phyloP scores from a whole-genome alignment of 2,888 invertebrate genomes.

The Drosophila prostipennis region DNA sequence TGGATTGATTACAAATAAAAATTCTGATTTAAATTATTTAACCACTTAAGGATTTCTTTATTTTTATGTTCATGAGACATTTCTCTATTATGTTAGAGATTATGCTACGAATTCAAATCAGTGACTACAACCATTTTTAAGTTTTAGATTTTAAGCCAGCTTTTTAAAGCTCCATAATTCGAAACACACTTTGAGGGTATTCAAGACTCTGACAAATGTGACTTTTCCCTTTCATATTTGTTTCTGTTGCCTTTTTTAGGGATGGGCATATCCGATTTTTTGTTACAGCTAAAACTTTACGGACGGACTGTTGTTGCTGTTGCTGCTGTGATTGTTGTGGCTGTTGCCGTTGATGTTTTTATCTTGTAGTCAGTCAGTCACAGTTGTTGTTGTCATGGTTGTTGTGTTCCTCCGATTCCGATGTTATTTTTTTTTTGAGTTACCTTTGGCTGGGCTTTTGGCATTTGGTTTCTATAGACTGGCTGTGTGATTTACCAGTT shows the following conservation, averaged over 20 bases:
- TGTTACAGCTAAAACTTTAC: slow-evolving; percentile 72
- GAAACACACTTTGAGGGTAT: slow-evolving; percentile 29
- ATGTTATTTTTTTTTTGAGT: slow-evolving; percentile 30
- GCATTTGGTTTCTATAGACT: slow-evolving; percentile 59
- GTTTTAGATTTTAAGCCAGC: slow-evolving; percentile 4
- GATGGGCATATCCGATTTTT: slow-evolving; percentile 82
- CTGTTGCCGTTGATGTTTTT: slow-evolving; percentile 79
- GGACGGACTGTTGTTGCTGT: slow-evolving; percentile 46
- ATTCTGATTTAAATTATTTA: too few relatives aligned
- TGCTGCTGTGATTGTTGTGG: slow-evolving; percentile 47
- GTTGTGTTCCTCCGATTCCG: slow-evolving; percentile 30
- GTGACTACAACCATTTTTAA: too few relatives aligned
- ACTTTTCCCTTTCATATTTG: slow-evolving; percentile 28
- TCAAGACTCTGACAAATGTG: slow-evolving; percentile 31
- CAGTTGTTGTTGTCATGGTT: slow-evolving; percentile 53
- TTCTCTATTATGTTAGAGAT: too few relatives aligned
- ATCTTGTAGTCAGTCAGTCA: slow-evolving; percentile 79
- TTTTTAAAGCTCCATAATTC: slow-evolving; percentile 9
- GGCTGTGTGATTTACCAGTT: slow-evolving; percentile 77
- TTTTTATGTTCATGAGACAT: too few relatives aligned
- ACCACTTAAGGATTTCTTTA: too few relatives aligned
- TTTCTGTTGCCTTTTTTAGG: slow-evolving; percentile 68
- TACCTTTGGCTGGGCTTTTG: slow-evolving; percentile 68
- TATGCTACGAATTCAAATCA: too few relatives aligned
- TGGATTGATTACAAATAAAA: too few relatives aligned